Conservation (phyloP, 1,140 invertebrate genomes). For the Hirudo medicinalis region DNA sequence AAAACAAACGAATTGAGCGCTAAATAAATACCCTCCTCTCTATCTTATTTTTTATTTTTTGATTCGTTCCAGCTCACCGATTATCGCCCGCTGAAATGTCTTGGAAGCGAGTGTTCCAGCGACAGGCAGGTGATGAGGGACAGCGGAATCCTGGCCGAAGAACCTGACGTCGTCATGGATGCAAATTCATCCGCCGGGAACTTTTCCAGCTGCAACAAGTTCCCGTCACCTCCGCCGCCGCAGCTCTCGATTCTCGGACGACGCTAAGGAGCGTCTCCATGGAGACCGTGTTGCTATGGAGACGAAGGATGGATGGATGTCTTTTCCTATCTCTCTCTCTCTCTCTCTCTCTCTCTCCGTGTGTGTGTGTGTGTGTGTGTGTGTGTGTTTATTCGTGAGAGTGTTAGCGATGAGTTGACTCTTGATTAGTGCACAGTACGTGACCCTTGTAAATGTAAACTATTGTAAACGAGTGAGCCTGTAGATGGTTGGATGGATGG, state of each 20-base stretch:
- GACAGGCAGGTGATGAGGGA: not conserved
- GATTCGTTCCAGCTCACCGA: not conserved
- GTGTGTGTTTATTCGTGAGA: not conserved
- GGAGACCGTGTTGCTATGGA: not conserved
- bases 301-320: too few relatives aligned
- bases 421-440: too few relatives aligned
- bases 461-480: too few relatives aligned
- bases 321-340: not conserved
- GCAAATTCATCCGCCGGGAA: not conserved
- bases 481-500: too few relatives aligned
- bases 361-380: not conserved
- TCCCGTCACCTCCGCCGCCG: not conserved
- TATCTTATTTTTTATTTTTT: too few relatives aligned
- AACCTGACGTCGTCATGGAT: not conserved
- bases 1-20: too few relatives aligned
- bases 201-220: not conserved
- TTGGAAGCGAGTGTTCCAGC: not conserved
- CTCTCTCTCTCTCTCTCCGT: not conserved
- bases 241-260: not conserved
- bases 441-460: too few relatives aligned
- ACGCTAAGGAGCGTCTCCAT: not conserved
- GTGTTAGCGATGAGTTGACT: too few relatives aligned
- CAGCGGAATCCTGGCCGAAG: constrained; percentile 2
- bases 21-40: too few relatives aligned
- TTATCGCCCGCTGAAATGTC: not conserved